Conservation (phyloP, 2,113 vertebrate species). For the Nothocercus julius region DNA sequence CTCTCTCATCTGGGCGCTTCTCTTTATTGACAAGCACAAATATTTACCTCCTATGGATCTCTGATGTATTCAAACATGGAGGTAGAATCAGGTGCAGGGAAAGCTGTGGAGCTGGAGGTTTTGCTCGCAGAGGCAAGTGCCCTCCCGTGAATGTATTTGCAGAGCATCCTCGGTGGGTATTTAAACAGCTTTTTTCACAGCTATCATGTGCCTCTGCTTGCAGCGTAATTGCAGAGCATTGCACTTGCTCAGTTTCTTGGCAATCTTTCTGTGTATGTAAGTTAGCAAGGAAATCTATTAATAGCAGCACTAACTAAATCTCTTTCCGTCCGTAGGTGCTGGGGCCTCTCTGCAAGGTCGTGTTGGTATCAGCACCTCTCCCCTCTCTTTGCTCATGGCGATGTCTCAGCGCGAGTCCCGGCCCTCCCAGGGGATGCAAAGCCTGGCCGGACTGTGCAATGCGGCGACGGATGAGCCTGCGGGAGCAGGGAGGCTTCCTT, state of each 20-base stretch:
- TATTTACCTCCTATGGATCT: background rate
- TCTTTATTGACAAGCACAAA: fast-evolving
- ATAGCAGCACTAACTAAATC: background rate
- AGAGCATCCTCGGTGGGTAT: fast-evolving
- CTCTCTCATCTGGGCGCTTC: too few species aligned
- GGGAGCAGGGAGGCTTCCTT: background rate
- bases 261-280: fast-evolving
- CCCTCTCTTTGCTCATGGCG: background rate
- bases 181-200: background rate
- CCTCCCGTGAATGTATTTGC: background rate
- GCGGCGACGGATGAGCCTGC: background rate
- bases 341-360: background rate
- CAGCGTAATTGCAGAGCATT: background rate
- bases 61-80: too few species aligned
- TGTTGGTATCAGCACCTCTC: background rate
- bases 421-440: background rate
- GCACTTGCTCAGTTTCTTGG: background rate
- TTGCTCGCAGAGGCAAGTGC: background rate
- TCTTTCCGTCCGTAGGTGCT: fast-evolving
- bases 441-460: background rate
- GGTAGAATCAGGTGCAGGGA: fast-evolving
- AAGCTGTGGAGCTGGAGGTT: fast-evolving
- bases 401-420: background rate
- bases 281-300: background rate
- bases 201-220: background rate